Base-by-base conservation (phyloP, 1,140 invertebrate genomes). In the Leptoteleia sp. region DNA sequence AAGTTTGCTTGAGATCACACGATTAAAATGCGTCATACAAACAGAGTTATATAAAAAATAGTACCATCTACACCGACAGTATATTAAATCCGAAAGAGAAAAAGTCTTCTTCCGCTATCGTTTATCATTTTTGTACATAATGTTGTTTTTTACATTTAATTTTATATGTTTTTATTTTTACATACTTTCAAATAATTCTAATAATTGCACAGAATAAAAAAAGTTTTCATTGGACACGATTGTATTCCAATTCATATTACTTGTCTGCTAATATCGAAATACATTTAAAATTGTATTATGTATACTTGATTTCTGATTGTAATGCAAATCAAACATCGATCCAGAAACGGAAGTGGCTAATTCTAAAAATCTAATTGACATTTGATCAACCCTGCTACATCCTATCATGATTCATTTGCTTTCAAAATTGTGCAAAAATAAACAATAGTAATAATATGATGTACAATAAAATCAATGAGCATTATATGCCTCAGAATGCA, bases 401-500 rank as follows among this genome's bases (percentile, higher is more conserved):
- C 57, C 57, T 42, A 61, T 48, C 43, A 61, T 61, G 57, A 61
- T 61, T 61, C 57, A 61, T 61, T 47, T 16, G 25, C 8, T 16
- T 45, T 4, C 35, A 7, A 13, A 29, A 27, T 40, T 40, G 12
- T 55, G 37, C 52, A 38, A 37, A 55, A 38, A 37, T 31, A 52
- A 52, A 48, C 4, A 25, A 6, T 22, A 7, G n/a, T 11, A 25
- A 43, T 22, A 15, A 16, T 7, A 38, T 15, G 16, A 38, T 6
- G 35, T 38, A n/a, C n/a, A n/a, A n/a, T n/a, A n/a, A 2, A 22
- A 2, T 22, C 2, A 22, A 22, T 5, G 19, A 22, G 3, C n/a
- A 11, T 11, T 2, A 35, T 13, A 35, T 33, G 9, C 6, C n/a
- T n/a, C 12, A 3, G n/a, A 9, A 43, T 12, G 25, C 17, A 43